Base-by-base conservation (phyloP, 2,113 vertebrate genomes). In the Athene noctua region DNA sequence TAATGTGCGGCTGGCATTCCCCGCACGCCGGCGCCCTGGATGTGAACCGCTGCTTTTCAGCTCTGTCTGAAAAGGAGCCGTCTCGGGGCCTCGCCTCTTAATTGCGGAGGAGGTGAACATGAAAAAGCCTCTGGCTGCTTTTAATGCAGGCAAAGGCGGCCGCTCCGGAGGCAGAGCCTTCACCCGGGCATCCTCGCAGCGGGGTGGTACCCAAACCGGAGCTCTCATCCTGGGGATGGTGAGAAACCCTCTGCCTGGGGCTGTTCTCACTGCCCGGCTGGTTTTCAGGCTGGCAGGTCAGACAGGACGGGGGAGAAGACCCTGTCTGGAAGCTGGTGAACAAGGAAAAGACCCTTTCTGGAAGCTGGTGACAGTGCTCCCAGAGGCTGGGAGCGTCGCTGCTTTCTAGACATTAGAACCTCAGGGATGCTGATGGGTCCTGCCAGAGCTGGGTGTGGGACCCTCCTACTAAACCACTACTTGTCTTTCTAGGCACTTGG, bases 91-190 rank as follows among this genome's bases (percentile, higher is more conserved):
- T 95, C 36, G 3, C 71, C 67, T 92, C n/a, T 77, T 79, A 55
- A 81, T 65, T 84, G 91, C 6, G 11, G 86, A 96, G 94, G 93
- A 90, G 91, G 73, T 19, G 87, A 91, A 44, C 58, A 10, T 59
- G 84, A 66, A 89, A 96, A 85, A 95, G 80, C 93, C 90, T 87
- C 77, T 2, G 75, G 78, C 92, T 84, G 65, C 61, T 85, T 85
- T 55, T 67, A 59, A 27, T 2, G 47, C 71, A 7, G 52, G 79
- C 11, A 8, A 79, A 80, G 21, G 81, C 30, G 7, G 92, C 86
- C 27, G 93, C 44, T 94, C 75, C 1, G 3, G 32, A 79, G 88
- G 84, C 87, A 20, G 68, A 71, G 75, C 72, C 66, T 52, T 15
- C 21, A 4, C 75, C 49, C 4, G 2, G 21, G 71, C 86, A 61